Base-by-base conservation (phyloP, 2,113 vertebrate species). In the Sporophila hypoxantha region DNA sequence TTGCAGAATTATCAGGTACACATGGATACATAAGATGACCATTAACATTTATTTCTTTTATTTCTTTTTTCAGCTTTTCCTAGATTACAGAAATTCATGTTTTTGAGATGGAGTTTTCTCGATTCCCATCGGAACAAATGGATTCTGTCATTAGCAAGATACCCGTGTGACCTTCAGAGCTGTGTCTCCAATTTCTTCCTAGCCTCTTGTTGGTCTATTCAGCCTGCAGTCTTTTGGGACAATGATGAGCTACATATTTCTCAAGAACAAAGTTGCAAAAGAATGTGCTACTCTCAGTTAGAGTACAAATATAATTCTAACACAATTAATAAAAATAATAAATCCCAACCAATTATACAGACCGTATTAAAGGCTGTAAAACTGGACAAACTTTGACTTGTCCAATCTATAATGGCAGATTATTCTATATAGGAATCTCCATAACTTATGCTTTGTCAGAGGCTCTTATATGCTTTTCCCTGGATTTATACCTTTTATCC, bases 1-100 rank as follows among this genome's bases (percentile, higher is more conserved):
- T 37, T 37, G 37, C 37, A 37, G 37, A 37, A 37, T 37, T 52
- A 37, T 67, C 26, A 50, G 9, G 18, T 47, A 36, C 16, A 46
- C 1, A 52, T 34, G 8, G 10, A 82, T 26, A 12, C 0, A 1
- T 42, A 60, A 41, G 12, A 56, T 15, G 3, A 46, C 20, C 8
- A 34, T 59, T 78, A 53, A 16, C 1, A 0, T 36, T 64, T 66
- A 21, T 52, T 56, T 60, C 3, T 82, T 36, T 64, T 66, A 21
- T 52, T 56, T 60, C 3, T 82, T 67, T 68, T 56, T 17, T 11
- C 7, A 60, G 2, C 4, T 68, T 64, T 59, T 47, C 14, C 22
- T 21, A 52, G 6, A 37, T 76, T 82, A 6, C 50, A 87, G 7
- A 2, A 79, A 52, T 22, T 75, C 23, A 16, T 26, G 5, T 4